Evolutionary conservation across 2,888 invertebrate species (phyloP).

Genomic region (Pegoplata infirma): DNA sequence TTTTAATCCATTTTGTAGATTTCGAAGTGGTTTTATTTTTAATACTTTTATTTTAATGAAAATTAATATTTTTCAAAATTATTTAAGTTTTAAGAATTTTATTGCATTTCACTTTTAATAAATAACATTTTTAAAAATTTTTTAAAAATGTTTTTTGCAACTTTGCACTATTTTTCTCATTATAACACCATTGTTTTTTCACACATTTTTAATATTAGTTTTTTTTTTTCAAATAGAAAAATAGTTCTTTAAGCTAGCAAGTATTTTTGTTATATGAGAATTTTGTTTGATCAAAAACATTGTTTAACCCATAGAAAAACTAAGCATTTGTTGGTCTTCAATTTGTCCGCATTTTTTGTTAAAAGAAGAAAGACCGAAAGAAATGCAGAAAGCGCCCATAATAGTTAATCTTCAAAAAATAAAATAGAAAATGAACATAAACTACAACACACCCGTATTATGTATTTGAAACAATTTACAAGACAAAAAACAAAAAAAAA

Average conservation of each 20-base stretch:
- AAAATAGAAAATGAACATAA: neutral
- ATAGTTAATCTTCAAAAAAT: constrained; percentile 43
- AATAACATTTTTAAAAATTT: neutral
- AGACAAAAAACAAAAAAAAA: neutral
- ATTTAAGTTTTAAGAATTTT: no score
- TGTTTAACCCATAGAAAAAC: constrained; percentile 5
- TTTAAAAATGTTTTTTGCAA: neutral
- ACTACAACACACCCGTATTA: neutral
- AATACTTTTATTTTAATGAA: no score
- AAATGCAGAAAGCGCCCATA: constrained; percentile 33
- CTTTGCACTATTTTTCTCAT: no score
- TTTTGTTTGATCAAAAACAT: constrained; percentile 1
- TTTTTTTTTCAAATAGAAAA: neutral
- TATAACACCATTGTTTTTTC: no score
- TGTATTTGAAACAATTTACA: no score
- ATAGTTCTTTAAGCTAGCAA: constrained; percentile 18
- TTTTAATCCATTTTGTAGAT: no score
- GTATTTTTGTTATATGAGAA: constrained; percentile 19
- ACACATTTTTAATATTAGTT: neutral
- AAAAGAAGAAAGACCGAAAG: neutral
- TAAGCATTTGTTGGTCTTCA: constrained; percentile 65
- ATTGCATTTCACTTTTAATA: no score
- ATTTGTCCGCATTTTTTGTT: constrained; percentile 62
- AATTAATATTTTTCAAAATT: no score
- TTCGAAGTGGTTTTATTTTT: no score